These are phyloP conservation scores for Pandemis cinnamomeana DNA, from an alignment of 2,888 invertebrate genomes.

Conservation along the genomic window DNA sequence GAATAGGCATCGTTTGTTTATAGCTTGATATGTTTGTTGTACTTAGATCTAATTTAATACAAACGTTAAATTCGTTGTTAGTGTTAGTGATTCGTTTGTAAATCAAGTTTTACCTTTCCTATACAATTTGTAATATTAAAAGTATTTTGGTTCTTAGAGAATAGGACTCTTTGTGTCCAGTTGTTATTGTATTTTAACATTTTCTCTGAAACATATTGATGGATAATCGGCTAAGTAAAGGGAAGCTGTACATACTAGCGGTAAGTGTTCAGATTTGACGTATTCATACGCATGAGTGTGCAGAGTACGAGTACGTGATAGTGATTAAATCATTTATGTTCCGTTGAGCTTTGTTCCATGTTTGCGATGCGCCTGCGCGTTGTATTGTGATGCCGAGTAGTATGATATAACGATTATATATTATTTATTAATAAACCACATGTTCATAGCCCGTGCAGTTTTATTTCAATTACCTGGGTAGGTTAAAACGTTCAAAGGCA, in stretches of 20 bases:
- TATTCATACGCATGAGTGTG: conserved; percentile 38
- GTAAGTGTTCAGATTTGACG: conserved; percentile 47
- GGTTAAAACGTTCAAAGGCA: too few species aligned
- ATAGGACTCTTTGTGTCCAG: conserved; percentile 40
- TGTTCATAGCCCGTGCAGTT: conserved; percentile 63
- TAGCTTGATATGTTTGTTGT: conserved; percentile 37
- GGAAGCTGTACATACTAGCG: conserved; percentile 50
- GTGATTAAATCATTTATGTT: conserved; percentile 54
- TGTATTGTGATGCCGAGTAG: conserved; percentile 64
- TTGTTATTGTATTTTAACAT: conserved; percentile 38
- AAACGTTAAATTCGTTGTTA: conserved; percentile 20
- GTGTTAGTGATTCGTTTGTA: conserved; percentile 26
- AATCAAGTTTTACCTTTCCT: conserved; percentile 3
- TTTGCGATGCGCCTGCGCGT: conserved; percentile 63
- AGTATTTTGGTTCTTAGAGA: conserved; percentile 31
- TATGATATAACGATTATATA: conserved; percentile 61
- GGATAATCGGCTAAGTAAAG: conserved; percentile 31
- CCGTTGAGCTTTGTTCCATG: conserved; percentile 75
- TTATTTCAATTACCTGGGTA: conserved; percentile 43
- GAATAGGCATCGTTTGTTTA: conserved; percentile 17
- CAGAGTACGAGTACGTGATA: conserved; percentile 44
- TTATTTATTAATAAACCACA: conserved; percentile 78
- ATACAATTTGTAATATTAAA: conserved; percentile 13
- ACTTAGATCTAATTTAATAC: conserved; percentile 35
- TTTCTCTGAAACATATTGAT: conserved; percentile 34